phyloP scores from a whole-genome alignment of 2,888 invertebrate species.

The Agriopis marginaria region DNA sequence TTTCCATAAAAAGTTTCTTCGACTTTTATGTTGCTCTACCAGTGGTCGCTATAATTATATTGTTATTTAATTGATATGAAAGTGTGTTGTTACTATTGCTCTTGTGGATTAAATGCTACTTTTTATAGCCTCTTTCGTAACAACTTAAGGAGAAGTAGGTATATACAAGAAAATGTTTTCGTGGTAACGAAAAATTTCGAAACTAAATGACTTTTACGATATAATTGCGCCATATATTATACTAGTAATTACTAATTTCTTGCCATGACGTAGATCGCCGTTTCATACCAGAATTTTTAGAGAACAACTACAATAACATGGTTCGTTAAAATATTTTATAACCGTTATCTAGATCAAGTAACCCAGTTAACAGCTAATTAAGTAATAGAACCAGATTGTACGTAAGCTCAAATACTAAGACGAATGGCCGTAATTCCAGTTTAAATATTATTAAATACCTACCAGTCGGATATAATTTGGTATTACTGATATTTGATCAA shows the following conservation, averaged over 20 bases:
- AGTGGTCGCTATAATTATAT: constrained; percentile 37
- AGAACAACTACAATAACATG: constrained; percentile 3
- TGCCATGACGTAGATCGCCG: constrained; percentile 1
- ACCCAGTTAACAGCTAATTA: constrained; percentile 26
- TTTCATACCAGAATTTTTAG: constrained; percentile 4
- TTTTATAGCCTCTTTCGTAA: constrained; percentile 36
- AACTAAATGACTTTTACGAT: constrained; percentile 5
- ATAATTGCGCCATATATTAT: not conserved
- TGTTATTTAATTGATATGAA: constrained; percentile 41
- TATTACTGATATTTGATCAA: constrained; percentile 25
- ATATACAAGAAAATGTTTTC: not conserved
- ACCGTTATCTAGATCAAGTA: constrained; percentile 29
- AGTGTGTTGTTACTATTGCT: constrained; percentile 35
- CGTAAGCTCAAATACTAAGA: constrained; percentile 15
- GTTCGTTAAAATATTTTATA: constrained; percentile 27
- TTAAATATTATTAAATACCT: constrained; percentile 9
- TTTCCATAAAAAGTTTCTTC: constrained; percentile 52
- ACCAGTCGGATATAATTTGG: constrained; percentile 10
- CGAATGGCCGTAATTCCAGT: constrained; percentile 13
- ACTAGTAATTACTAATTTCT: not conserved
- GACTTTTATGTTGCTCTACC: constrained; percentile 25
- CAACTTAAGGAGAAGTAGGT: constrained; percentile 2
- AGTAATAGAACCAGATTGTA: constrained; percentile 11
- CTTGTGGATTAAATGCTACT: constrained; percentile 18
- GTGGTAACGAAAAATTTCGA: not conserved